These are phyloP conservation scores for Rachycentron canadum DNA, from an alignment of 2,797 vertebrate species.

Conservation along the genomic window DNA sequence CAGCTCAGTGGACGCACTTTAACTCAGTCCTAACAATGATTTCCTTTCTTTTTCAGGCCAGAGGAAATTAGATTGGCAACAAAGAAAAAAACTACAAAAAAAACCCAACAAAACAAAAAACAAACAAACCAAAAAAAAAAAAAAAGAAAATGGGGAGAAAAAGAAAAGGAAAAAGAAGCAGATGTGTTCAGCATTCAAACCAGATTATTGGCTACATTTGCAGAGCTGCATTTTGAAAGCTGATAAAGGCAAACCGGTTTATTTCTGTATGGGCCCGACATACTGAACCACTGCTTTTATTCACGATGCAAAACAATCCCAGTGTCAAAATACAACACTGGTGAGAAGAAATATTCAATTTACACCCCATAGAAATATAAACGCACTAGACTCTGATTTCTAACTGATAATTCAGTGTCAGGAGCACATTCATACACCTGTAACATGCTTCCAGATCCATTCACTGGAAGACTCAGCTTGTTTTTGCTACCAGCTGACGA, in stretches of 20 bases:
- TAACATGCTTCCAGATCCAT: conserved; percentile 29
- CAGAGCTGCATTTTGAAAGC: conserved; percentile 10
- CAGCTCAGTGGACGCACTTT: conserved; percentile 60
- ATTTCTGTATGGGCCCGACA: conserved; percentile 30
- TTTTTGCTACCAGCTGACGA: conserved; percentile 29
- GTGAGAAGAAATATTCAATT: not conserved
- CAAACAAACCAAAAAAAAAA: not conserved
- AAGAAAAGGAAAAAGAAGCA: not conserved
- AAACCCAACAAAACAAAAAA: too few species aligned
- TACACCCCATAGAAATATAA: not conserved
- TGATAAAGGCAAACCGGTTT: not conserved
- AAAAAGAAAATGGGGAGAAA: not conserved
- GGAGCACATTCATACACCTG: conserved; percentile 21
- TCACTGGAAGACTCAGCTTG: not conserved
- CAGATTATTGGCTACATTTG: conserved; percentile 12
- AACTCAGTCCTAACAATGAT: conserved; percentile 35
- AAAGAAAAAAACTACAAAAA: too few species aligned
- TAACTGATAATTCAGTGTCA: not conserved
- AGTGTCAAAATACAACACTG: not conserved
- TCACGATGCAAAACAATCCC: not conserved
- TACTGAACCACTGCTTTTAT: not conserved
- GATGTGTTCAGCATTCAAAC: conserved; percentile 15
- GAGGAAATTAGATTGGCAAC: conserved; percentile 32
- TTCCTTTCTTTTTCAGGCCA: not conserved
- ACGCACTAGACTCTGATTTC: not conserved